These are phyloP conservation scores for Frieseomelitta varia DNA, from an alignment of 1,140 invertebrate genomes.

Conservation along the genomic window DNA sequence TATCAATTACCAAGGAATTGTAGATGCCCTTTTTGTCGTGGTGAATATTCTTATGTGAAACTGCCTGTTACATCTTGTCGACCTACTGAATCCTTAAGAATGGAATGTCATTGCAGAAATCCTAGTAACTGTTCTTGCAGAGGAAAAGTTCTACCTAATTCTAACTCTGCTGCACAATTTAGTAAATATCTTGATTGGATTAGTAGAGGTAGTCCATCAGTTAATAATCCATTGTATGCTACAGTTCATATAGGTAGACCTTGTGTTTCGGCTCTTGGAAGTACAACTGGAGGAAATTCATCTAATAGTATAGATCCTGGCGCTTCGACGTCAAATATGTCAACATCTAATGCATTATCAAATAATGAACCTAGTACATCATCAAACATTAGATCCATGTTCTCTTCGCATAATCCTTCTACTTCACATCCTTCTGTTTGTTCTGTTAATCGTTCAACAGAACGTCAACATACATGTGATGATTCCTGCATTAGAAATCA, in stretches of 20 bases:
- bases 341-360: conserved; percentile 28
- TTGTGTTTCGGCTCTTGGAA: conserved; percentile 59
- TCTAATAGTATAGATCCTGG: conserved; percentile 30
- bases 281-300: conserved; percentile 42
- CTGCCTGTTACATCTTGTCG: conserved; percentile 68
- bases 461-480: conserved; percentile 76
- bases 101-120: conserved; percentile 74
- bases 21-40: conserved; percentile 74
- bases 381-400: conserved; percentile 52
- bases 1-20: conserved; percentile 77
- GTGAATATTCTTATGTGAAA: conserved; percentile 73
- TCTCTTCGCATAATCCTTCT: conserved; percentile 59
- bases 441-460: conserved; percentile 48
- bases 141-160: conserved; percentile 61
- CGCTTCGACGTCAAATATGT: conserved; percentile 51
- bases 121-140: conserved; percentile 71
- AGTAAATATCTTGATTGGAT: conserved; percentile 71
- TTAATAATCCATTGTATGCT: conserved; percentile 76
- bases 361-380: conserved; percentile 57
- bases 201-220: conserved; percentile 63
- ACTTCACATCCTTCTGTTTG: conserved; percentile 65
- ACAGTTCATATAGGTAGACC: conserved; percentile 75
- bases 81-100: conserved; percentile 64
- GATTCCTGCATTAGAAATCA: conserved; percentile 78
- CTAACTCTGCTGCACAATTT: conserved; percentile 75